Conservation (phyloP, 2,888 invertebrate genomes). For the Spatulosminthurus flaviceps region DNA sequence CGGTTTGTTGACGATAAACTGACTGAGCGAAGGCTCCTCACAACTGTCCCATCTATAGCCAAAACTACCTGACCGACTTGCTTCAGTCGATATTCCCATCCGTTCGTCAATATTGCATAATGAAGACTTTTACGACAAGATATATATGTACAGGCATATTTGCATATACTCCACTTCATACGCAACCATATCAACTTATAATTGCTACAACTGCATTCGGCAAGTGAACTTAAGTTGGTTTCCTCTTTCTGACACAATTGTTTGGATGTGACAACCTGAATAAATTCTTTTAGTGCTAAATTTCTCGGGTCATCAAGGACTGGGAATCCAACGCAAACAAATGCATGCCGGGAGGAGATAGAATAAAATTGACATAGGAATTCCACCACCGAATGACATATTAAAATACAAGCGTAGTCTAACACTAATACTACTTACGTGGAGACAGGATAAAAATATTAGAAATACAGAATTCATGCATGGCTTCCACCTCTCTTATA, state of each 20-base stretch:
- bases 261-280: background rate
- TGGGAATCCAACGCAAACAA: background rate
- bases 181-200: too few species aligned
- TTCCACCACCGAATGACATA: too few species aligned
- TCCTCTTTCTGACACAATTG: too few species aligned
- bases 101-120: conserved; percentile 33
- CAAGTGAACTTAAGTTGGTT: too few species aligned
- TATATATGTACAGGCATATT: too few species aligned
- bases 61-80: conserved; percentile 19
- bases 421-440: too few species aligned
- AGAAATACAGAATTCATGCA: background rate
- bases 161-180: too few species aligned
- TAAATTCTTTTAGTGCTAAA: background rate
- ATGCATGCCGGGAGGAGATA: too few species aligned
- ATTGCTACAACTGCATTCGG: too few species aligned
- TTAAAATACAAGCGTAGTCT: too few species aligned
- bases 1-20: conserved; percentile 6
- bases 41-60: conserved; percentile 2
- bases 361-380: too few species aligned
- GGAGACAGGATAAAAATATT: background rate
- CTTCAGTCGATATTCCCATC: conserved; percentile 3
- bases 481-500: background rate
- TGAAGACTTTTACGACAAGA: background rate
- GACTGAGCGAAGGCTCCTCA: background rate
- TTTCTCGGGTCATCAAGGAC: background rate